phyloP scores from a whole-genome alignment of 2,888 invertebrate genomes.

The Poecilus cupreus region DNA sequence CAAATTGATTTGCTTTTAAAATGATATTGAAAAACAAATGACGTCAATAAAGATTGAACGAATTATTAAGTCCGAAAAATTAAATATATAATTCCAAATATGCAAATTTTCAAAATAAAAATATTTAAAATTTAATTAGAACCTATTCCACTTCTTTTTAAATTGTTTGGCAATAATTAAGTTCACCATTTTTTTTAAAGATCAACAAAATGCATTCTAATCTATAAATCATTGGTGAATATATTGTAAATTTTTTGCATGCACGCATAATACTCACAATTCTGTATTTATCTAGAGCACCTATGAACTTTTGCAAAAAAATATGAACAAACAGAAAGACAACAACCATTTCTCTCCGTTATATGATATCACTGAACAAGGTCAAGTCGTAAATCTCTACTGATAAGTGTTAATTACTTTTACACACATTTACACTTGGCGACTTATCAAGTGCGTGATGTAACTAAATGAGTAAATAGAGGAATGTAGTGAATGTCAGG shows the following conservation, averaged over 20 bases:
- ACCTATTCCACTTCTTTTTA: too few relatives aligned
- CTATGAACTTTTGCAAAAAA: conserved; percentile 33
- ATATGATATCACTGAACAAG: conserved; percentile 13
- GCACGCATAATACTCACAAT: conserved; percentile 36
- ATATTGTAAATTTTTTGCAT: too few relatives aligned
- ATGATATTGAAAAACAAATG: too few relatives aligned
- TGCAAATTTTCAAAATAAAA: not conserved
- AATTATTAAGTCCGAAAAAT: too few relatives aligned
- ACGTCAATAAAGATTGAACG: too few relatives aligned
- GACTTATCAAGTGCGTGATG: not conserved
- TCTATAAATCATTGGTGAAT: too few relatives aligned
- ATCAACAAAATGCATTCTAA: too few relatives aligned
- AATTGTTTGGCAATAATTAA: too few relatives aligned
- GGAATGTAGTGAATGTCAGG: conserved; percentile 16
- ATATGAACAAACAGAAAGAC: conserved; percentile 37
- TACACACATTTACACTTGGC: conserved; percentile 2
- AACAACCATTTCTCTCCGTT: conserved; percentile 33
- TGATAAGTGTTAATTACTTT: conserved; percentile 12
- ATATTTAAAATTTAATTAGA: too few relatives aligned
- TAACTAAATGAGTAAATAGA: conserved; percentile 10
- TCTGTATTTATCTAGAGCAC: conserved; percentile 43
- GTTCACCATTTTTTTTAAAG: too few relatives aligned
- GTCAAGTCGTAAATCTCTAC: conserved; percentile 12
- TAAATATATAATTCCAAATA: too few relatives aligned
- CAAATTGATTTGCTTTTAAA: too few relatives aligned